A percentile compares a stretch with the other conserved stretches of the same genome.
Evolutionary conservation across 2,797 vertebrate species (phyloP).

Genomic region (Florisuga fusca): DNA sequence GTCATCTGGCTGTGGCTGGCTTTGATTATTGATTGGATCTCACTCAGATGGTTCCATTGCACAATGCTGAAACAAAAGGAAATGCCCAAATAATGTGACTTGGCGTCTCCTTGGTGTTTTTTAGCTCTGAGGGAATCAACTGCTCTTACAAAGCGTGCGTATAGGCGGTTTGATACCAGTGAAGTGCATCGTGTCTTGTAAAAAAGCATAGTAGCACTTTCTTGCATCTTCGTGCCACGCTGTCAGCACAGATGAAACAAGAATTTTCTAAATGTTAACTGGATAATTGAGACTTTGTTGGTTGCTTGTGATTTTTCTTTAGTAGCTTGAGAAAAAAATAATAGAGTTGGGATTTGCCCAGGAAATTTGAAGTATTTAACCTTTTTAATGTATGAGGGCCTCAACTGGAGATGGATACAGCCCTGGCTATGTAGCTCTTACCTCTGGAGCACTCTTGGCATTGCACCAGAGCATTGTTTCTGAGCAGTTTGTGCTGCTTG

Average conservation of each 20-base stretch:
- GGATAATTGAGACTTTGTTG: background rate
- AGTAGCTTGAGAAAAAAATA: background rate
- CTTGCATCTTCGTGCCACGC: background rate
- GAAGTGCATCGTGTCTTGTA: background rate
- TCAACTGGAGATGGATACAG: background rate
- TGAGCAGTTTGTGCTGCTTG: background rate
- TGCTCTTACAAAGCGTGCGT: background rate
- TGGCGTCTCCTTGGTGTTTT: background rate
- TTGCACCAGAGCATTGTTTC: background rate
- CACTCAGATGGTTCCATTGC: background rate
- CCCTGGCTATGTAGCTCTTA: background rate
- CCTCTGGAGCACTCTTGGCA: background rate
- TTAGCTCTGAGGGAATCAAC: background rate
- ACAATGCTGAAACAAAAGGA: background rate
- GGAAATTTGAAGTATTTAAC: background rate
- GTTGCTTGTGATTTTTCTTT: accelerated
- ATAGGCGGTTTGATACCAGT: background rate
- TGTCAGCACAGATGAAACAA: background rate
- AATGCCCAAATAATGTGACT: background rate
- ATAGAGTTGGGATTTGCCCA: background rate
- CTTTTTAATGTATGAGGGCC: background rate
- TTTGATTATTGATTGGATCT: slow-evolving; percentile 35
- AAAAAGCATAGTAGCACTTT: background rate
- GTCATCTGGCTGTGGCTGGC: background rate
- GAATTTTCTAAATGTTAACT: background rate